Base-by-base conservation (phyloP, 2,113 vertebrate species). In the Oryzias curvinotus region DNA sequence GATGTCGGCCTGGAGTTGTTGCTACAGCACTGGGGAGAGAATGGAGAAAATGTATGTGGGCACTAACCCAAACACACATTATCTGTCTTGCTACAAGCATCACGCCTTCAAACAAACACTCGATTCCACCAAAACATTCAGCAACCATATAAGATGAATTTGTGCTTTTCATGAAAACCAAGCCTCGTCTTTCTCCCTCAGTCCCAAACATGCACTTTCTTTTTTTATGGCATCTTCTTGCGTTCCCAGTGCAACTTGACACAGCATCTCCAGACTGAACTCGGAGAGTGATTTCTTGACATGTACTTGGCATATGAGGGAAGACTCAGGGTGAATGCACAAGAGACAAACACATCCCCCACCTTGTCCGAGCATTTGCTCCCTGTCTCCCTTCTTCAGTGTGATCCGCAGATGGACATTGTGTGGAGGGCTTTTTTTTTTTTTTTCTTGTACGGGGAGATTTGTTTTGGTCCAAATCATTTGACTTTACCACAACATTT, bases 1-100 rank as follows among this genome's bases (percentile, higher is more conserved):
- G 73, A 81, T 90, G 77, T 83, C 72, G 62, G 78, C 85, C 70
- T 75, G 42, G 71, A 78, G 88, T 90, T 90, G 71, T 84, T 88
- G 82, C 83, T 88, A 67, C 73, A 62, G 59, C 25, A n/a, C 57
- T 57, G 54, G 43, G 53, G 23, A 68, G 28, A 71, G 59, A 73
- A n/a, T 45, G 25, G 50, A 43, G 77, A 59, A 52, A 45, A 63
- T 14, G 36, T 59, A 56, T 21, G 28, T 42, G 45, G 57, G 30
- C 57, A 30, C 42, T 49, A 16, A 49, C 42, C 7, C 42, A 14
- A 44, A 47, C 43, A 67, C 54, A 28, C 26, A 62, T 64, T 48
- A 66, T n/a, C 36, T 15, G 52, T 18, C 44, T 12, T 62, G 26
- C 15, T 28, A 66, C 59, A 18, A 54, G 62, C 44, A 21, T 46